phyloP scores from a whole-genome alignment of 2,888 invertebrate species.

The Chorisops tibialis region DNA sequence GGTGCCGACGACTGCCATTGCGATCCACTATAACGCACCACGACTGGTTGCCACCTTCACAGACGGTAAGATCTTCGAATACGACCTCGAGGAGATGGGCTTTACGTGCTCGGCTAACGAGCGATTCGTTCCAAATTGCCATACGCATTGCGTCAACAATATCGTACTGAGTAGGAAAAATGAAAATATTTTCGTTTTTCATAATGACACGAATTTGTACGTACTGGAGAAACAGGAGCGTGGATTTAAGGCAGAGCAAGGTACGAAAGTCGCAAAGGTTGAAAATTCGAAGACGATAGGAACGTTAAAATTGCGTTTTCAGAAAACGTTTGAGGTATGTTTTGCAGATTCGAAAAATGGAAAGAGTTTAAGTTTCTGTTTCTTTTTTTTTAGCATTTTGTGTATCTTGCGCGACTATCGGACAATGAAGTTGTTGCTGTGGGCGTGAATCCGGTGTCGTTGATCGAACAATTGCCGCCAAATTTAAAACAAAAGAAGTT shows the following conservation, averaged over 20 bases:
- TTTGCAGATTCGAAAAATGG: background rate
- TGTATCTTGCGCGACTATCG: conserved; percentile 66
- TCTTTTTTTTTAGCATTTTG: conserved; percentile 61
- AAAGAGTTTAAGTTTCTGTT: conserved; percentile 30
- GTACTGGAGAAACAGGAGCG: conserved; percentile 40
- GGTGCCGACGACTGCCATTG: conserved; percentile 69
- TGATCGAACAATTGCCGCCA: conserved; percentile 70
- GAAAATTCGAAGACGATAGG: conserved; percentile 28
- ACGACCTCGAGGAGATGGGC: conserved; percentile 60
- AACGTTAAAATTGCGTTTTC: conserved; percentile 35
- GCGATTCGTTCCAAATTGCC: conserved; percentile 55
- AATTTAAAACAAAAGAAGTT: conserved; percentile 65
- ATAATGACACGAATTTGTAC: conserved; percentile 63
- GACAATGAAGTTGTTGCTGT: conserved; percentile 71
- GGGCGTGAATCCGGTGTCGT: conserved; percentile 68
- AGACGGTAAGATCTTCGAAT: conserved; percentile 79
- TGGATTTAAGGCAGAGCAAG: background rate
- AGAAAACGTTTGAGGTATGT: conserved; percentile 40
- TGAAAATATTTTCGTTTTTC: conserved; percentile 64
- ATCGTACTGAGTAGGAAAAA: conserved; percentile 63
- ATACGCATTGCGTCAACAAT: conserved; percentile 53
- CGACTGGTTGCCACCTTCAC: conserved; percentile 70
- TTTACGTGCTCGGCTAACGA: conserved; percentile 64
- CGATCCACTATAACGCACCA: conserved; percentile 59
- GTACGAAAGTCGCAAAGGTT: conserved; percentile 41